Base-by-base conservation (phyloP, 2,113 vertebrate species). In the Gallinago paraguaiae region DNA sequence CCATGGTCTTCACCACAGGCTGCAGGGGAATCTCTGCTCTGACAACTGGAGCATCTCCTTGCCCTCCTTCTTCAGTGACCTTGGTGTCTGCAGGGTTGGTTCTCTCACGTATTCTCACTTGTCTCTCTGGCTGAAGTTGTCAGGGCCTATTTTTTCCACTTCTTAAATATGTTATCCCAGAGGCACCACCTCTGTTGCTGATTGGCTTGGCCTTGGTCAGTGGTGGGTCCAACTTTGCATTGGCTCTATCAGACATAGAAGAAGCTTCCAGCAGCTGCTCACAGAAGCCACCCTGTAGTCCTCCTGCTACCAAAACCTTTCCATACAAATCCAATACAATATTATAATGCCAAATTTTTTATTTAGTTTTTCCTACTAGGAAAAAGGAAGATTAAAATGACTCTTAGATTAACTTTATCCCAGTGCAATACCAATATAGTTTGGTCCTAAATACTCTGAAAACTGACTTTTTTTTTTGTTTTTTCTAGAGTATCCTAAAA, bases 361-460 rank as follows among this genome's bases (percentile, higher is more conserved):
- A 51, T 53, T 86, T 81, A 33, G 0, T 25, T 39, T 64, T 96
- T 96, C 77, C 80, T 96, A 70, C 17, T 35, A 43, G 23, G 65
- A 88, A 95, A 90, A 93, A 82, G 53, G 59, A 96, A 90, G 31
- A 60, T 88, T 87, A 71, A 97, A 97, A 94, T 94, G 10, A 91
- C 31, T 90, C 71, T 93, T 90, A 96, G 65, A 88, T 87, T 41
- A 86, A 46, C n/a, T 95, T 95, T 94, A 92, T 95, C 76, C 6
- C 19, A 64, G 33, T 88, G 16, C 5, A n/a, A 9, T 51, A 95
- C 54, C 71, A 82, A 59, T 53, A 84, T 33, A 24, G 9, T 90
- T 96, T 94, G 70, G 24, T 68, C 53, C 41, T 65, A 82, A 94
- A 80, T 69, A 71, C 3, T 30, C 68, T 86, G 76, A 87, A 92